Percentiles rank a stretch among this genome's conserved stretches.
phyloP scores from a whole-genome alignment of 2,888 invertebrate genomes.

The Eucera pruinosa region DNA sequence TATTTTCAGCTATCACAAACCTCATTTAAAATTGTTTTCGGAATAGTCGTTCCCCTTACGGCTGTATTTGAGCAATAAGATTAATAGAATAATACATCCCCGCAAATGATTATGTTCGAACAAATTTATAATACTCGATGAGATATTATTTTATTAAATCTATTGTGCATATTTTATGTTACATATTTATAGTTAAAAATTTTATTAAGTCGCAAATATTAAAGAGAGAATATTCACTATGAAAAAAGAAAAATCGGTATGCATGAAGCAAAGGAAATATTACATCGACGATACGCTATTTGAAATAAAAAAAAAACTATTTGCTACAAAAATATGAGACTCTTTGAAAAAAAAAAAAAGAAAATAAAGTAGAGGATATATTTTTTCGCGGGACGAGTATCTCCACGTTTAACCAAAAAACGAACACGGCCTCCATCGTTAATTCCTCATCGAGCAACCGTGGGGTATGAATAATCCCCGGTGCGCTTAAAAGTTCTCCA shows the following conservation, averaged over 20 bases:
- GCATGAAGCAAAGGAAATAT: background rate
- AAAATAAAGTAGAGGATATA: background rate
- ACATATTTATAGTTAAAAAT: too few relatives aligned
- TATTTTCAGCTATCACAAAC: background rate
- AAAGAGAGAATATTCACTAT: too few relatives aligned
- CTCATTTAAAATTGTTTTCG: background rate
- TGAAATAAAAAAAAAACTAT: background rate
- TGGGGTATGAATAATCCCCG: conserved; percentile 48
- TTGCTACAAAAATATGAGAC: too few relatives aligned
- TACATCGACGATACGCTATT: background rate
- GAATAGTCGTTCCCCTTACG: too few relatives aligned
- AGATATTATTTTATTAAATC: too few relatives aligned
- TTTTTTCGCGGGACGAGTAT: conserved; percentile 1
- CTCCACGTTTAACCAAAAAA: conserved; percentile 33
- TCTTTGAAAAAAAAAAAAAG: background rate
- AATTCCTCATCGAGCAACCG: conserved; percentile 44
- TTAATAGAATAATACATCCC: too few relatives aligned
- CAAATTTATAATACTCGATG: too few relatives aligned
- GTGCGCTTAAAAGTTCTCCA: conserved; percentile 35
- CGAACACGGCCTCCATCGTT: conserved; percentile 32
- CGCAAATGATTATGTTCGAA: too few relatives aligned
- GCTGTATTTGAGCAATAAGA: background rate
- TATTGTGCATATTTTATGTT: too few relatives aligned
- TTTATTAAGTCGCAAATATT: too few relatives aligned
- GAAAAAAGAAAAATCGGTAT: background rate